phyloP scores from a whole-genome alignment of 2,888 invertebrate genomes.

The Dichetophora obliterata region DNA sequence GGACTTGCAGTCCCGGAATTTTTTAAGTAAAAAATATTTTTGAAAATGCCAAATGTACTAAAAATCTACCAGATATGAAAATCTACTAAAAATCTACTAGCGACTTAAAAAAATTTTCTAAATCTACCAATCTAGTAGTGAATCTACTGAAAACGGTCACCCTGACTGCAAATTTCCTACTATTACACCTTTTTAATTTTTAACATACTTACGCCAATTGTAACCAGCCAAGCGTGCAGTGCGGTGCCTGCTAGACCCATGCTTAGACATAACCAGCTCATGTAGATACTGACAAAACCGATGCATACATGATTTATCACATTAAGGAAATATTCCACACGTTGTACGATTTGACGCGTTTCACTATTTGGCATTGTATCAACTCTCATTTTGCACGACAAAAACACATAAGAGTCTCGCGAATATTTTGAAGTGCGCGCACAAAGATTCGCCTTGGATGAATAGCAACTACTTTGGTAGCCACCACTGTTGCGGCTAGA shows the following conservation, averaged over 20 bases:
- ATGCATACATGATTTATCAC: conserved; percentile 65
- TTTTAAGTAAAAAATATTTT: too few species aligned
- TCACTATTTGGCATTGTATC: conserved; percentile 51
- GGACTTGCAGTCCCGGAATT: too few species aligned
- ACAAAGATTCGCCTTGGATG: conserved; percentile 45
- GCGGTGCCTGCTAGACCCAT: conserved; percentile 56
- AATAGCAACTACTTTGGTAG: conserved; percentile 44
- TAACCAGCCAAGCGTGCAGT: conserved; percentile 65
- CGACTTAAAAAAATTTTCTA: too few species aligned
- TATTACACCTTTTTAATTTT: neutral
- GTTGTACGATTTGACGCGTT: conserved; percentile 49
- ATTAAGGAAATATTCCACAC: conserved; percentile 57
- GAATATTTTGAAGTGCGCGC: conserved; percentile 44
- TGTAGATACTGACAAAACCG: conserved; percentile 65
- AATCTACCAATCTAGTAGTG: too few species aligned
- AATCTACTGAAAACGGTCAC: too few species aligned
- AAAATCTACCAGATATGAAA: too few species aligned
- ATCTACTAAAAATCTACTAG: too few species aligned
- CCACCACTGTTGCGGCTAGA: conserved; percentile 18
- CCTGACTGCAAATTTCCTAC: too few species aligned
- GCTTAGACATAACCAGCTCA: conserved; percentile 60
- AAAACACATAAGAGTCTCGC: conserved; percentile 42
- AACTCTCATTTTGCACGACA: conserved; percentile 52
- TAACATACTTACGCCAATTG: conserved; percentile 61
- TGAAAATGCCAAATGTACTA: too few species aligned